Evolutionary conservation across 1,140 invertebrate species (phyloP).

Genomic region (Anastrepha ludens): DNA sequence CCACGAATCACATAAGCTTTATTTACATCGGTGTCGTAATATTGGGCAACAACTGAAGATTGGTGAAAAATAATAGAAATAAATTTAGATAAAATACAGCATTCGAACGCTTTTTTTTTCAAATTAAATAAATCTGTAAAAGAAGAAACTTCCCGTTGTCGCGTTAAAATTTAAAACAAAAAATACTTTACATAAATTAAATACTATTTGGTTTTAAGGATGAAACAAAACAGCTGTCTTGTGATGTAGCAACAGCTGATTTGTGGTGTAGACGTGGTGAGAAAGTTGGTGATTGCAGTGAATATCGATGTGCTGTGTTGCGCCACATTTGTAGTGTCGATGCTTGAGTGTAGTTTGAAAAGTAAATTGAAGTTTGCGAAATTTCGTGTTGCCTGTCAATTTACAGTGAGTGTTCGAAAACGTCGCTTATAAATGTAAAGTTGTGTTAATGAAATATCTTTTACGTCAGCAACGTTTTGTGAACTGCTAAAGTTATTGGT

Average conservation of each 20-base stretch:
- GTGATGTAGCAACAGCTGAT: not conserved
- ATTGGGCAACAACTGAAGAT: constrained; percentile 88
- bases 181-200: not conserved
- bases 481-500: not conserved
- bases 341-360: not conserved
- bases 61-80: constrained; percentile 26
- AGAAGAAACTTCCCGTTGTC: constrained; percentile 38
- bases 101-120: not conserved
- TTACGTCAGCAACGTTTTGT: not conserved
- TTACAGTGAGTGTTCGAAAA: constrained; percentile 28
- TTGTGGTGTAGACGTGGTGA: not conserved
- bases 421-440: not conserved
- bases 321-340: not conserved
- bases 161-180: not conserved
- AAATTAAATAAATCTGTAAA: not conserved
- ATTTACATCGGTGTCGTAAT: constrained; percentile 92
- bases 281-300: not conserved
- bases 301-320: not conserved
- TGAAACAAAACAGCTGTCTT: constrained; percentile 15
- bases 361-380: not conserved
- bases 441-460: too few relatives aligned
- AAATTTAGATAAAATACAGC: not conserved
- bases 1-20: constrained; percentile 95
- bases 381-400: not conserved
- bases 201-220: not conserved